phyloP scores from a whole-genome alignment of 2,797 vertebrate genomes.

The Chaunax sp. region DNA sequence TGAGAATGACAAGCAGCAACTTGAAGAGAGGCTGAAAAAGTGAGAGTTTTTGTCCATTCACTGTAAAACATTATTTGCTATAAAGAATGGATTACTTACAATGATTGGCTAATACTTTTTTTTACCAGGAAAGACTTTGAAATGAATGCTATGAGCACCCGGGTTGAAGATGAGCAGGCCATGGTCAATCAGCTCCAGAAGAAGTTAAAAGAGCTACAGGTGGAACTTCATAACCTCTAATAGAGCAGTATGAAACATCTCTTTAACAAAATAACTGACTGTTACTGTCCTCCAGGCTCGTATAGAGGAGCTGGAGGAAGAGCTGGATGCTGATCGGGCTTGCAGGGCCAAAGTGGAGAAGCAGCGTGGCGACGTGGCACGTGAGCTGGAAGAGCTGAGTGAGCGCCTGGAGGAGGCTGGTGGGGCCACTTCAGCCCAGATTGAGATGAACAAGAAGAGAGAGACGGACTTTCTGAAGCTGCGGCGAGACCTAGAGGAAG shows the following conservation, averaged over 20 bases:
- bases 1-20: conserved; percentile 93
- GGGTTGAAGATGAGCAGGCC: conserved; percentile 91
- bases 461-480: conserved; percentile 90
- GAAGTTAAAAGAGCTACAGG: conserved; percentile 95
- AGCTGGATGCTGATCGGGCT: conserved; percentile 91
- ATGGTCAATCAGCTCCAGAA: conserved; percentile 90
- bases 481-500: conserved; percentile 91
- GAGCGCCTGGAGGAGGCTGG: conserved; percentile 93
- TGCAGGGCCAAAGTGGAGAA: conserved; percentile 91
- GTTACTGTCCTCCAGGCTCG: conserved; percentile 82
- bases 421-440: conserved; percentile 87
- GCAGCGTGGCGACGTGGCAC: conserved; percentile 87
- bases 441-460: conserved; percentile 92
- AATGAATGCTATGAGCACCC: conserved; percentile 87
- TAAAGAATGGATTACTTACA: background rate
- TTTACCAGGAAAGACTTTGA: conserved; percentile 91
- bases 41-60: conserved; percentile 54
- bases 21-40: conserved; percentile 95
- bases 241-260: background rate
- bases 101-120: background rate
- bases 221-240: conserved; percentile 41
- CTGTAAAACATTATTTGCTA: background rate
- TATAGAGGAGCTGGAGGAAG: conserved; percentile 93
- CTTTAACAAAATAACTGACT: conserved; percentile 10
- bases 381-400: conserved; percentile 93